Evolutionary conservation across 2,797 vertebrate species (phyloP).

Genomic region (Karalla daura): DNA sequence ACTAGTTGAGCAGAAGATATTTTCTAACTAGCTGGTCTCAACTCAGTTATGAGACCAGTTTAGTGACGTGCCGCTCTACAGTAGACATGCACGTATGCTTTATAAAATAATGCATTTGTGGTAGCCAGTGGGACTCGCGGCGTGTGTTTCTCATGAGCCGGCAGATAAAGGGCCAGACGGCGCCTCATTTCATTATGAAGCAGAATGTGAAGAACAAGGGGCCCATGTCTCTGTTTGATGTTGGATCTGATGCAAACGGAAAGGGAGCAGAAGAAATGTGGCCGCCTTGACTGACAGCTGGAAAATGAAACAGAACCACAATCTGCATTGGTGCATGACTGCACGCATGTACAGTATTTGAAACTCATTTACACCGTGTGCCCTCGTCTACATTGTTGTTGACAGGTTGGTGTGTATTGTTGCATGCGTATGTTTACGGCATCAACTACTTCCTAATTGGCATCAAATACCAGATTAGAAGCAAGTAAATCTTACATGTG

Average conservation of each 20-base stretch:
- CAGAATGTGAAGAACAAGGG: background rate
- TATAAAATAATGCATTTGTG: background rate
- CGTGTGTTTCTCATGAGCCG: background rate
- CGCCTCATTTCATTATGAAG: background rate
- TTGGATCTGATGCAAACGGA: background rate
- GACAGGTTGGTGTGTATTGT: background rate
- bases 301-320: background rate
- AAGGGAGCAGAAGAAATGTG: background rate
- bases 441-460: background rate
- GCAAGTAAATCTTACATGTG: background rate
- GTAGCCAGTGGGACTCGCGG: background rate
- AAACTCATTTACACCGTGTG: background rate
- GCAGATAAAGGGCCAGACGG: background rate
- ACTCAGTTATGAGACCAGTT: too few species aligned
- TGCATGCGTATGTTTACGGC: background rate
- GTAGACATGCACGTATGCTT: too few species aligned
- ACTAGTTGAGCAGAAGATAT: too few species aligned
- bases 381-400: background rate
- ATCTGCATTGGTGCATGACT: background rate
- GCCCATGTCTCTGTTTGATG: background rate
- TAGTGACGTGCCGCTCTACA: too few species aligned
- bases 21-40: too few species aligned
- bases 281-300: conserved; percentile 17
- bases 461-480: background rate
- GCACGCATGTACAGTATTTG: background rate